Base-by-base conservation (phyloP, 2,797 vertebrate species). In the Myotis myotis region DNA sequence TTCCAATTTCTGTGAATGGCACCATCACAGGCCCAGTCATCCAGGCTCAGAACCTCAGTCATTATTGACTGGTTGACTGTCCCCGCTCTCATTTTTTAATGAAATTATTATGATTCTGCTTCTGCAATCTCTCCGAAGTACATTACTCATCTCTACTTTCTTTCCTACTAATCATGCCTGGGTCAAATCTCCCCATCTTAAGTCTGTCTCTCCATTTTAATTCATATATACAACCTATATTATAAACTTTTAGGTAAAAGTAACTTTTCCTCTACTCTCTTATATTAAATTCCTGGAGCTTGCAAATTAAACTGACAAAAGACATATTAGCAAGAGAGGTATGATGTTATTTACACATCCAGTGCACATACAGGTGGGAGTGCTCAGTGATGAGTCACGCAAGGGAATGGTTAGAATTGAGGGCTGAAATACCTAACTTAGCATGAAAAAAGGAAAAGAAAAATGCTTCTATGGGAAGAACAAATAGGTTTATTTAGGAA, bases 251-350 rank as follows among this genome's bases (percentile, higher is more conserved):
- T 60, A 25, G 17, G 28, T 74, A 62, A 49, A 38, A 87, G 28
- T 64, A 81, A 64, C 66, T 80, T 64, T 53, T 53, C 20, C 20
- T 88, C n/a, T n/a, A 16, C 78, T 36, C 49, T 76, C n/a, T 60
- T 49, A 36, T 1, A n/a, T 82, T 53, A 38, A 8, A 19, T 70
- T 30, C 51, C 60, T 20, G 15, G 13, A 15, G n/a, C n/a, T 51
- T 76, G 86, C 33, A 57, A 49, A 70, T 89, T 76, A 83, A 93
- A 57, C 17, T 38, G 23, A 93, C 38, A n/a, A 55, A 82, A 57
- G 23, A 36, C 36, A 22, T 30, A 17, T 55, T 10, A 74, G 36
- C 36, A 23, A 89, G 71, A 89, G n/a, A 25, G 38, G 38, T 33
- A 6, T 6, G 33, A 33, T 51, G 75, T 72, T 11, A 28, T 44